Base-by-base conservation (phyloP, 1,140 invertebrate genomes). In the Sycophila sp. region DNA sequence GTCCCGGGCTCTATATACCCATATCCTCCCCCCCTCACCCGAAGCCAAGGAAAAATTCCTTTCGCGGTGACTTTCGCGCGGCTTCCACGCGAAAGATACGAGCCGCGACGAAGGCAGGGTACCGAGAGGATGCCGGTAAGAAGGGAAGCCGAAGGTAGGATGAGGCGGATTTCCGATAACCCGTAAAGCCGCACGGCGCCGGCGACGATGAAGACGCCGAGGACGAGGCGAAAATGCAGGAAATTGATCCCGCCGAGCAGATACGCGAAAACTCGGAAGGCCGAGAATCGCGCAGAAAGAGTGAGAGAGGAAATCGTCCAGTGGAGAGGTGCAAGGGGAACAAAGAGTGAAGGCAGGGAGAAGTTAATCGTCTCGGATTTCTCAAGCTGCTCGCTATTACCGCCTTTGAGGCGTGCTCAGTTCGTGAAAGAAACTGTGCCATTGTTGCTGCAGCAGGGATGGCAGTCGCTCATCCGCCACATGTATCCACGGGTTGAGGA, bases 151-250 rank as follows among this genome's bases (percentile, higher is more conserved):
- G 69, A 68, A 72, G n/a, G n/a, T n/a, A 32, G 47, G 24, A 62
- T 40, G 60, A 74, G 56, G 56, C 69, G 69, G 65, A 78, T 78
- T 78, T 76, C 75, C 75, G 75, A 75, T 78, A 76, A 75, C 69
- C 62, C 28, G 17, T 69, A 73, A 64, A 56, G 72, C 40, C 71
- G 45, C 67, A 68, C 64, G 65, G 69, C 11, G 10, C 8, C 26
- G 36, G 11, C 13, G 19, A 5, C 4, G 17, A 45, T 15, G 38
- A 69, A 63, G 71, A 47, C 66, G 69, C 67, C 68, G 17, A 26
- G 10, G 28, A 70, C 64, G 17, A 15, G 19, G 36, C 64, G 66
- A 75, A 76, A 78, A 38, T 36, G 1, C 19, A 72, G 75, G 72
- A 76, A 78, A 76, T 77, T 73, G 74, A 76, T 78, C 75, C 70